Conservation (phyloP, 2,888 invertebrate genomes). For the Troglohyphantes excavatus region DNA sequence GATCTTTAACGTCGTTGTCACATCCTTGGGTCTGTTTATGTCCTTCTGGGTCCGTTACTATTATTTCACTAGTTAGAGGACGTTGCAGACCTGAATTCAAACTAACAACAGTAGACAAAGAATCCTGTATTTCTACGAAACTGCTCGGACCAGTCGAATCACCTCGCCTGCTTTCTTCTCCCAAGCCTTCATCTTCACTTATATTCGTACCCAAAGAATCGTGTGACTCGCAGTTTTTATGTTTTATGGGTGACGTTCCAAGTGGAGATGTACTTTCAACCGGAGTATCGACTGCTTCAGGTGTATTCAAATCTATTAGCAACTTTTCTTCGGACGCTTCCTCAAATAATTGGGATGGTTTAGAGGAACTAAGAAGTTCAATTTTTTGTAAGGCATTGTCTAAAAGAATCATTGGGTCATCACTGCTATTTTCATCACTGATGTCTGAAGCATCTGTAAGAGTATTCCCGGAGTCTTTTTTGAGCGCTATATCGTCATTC, state of each 20-base stretch:
- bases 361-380: constrained; percentile 10
- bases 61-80: constrained; percentile 36
- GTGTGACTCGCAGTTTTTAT: constrained; percentile 43
- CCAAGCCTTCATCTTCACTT: constrained; percentile 79
- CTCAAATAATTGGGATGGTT: not conserved
- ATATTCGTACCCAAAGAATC: constrained; percentile 67
- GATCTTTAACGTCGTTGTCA: constrained; percentile 11
- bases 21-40: constrained; percentile 29
- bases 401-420: constrained; percentile 12
- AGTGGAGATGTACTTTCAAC: not conserved
- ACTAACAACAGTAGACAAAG: constrained; percentile 10
- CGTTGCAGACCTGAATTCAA: constrained; percentile 7
- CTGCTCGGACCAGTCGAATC: constrained; percentile 79
- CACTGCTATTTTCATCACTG: not conserved
- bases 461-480: not conserved
- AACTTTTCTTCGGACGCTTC: not conserved
- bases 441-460: not conserved
- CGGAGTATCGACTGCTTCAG: constrained; percentile 25
- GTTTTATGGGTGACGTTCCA: not conserved
- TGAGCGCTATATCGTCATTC: not conserved
- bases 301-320: constrained; percentile 41
- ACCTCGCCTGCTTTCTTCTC: constrained; percentile 77
- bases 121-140: constrained; percentile 72
- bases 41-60: constrained; percentile 62
- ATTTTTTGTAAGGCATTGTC: constrained; percentile 38